Evolutionary conservation across 2,797 vertebrate species (phyloP).

Genomic region (Rhinichthys osculus): DNA sequence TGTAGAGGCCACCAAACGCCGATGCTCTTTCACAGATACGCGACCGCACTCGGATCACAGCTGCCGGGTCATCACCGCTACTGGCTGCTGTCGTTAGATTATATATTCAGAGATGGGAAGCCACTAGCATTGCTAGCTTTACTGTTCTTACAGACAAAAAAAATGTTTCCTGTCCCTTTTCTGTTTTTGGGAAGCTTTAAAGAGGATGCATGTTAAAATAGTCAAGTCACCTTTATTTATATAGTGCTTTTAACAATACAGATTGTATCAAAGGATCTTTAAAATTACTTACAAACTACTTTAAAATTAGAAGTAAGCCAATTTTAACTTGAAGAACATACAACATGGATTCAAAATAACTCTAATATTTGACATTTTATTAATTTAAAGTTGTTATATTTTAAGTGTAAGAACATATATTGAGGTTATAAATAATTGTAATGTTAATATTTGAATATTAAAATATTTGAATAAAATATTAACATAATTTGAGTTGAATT

Average conservation of each 20-base stretch:
- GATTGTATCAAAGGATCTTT: no score
- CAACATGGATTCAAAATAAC: neutral
- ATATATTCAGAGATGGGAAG: neutral
- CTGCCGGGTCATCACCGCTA: neutral
- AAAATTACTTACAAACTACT: no score
- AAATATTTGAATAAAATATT: neutral
- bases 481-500: no score
- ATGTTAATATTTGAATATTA: neutral
- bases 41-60: neutral
- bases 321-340: neutral
- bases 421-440: neutral
- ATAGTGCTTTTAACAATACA: no score
- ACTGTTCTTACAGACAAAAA: neutral
- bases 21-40: conserved; percentile 20
- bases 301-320: neutral
- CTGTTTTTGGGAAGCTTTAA: neutral
- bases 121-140: neutral
- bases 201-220: neutral
- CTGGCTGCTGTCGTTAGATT: neutral
- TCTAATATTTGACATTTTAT: neutral
- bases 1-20: neutral
- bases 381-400: neutral
- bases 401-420: neutral
- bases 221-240: no score
- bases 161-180: neutral